These are phyloP conservation scores for Emydoidea blandingii DNA, from an alignment of 2,797 vertebrate genomes.

Conservation along the genomic window DNA sequence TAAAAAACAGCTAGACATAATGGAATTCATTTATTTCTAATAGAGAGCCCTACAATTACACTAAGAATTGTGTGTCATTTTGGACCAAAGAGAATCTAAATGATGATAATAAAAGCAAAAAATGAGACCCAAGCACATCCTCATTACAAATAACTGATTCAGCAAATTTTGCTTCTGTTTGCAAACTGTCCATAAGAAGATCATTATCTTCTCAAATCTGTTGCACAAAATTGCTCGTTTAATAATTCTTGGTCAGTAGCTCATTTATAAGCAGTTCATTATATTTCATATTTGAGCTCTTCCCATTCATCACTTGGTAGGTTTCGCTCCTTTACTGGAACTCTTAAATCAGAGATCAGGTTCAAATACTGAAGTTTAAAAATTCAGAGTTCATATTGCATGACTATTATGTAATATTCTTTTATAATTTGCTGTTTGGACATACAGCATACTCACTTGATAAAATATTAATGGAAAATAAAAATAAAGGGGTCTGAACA, in stretches of 20 bases:
- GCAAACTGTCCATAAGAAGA: background rate
- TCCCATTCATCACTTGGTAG: too few relatives aligned
- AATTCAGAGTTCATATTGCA: background rate
- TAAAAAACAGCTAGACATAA: background rate
- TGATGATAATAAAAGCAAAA: background rate
- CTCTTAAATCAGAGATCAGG: background rate
- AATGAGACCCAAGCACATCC: background rate
- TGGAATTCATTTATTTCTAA: background rate
- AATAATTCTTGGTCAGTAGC: background rate
- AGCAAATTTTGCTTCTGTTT: background rate
- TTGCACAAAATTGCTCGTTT: background rate
- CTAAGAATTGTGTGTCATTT: background rate
- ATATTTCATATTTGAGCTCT: too few relatives aligned
- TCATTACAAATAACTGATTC: background rate
- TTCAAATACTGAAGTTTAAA: background rate
- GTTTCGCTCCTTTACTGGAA: too few relatives aligned
- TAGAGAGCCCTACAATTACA: fast-evolving
- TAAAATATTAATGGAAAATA: background rate
- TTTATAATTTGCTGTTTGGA: background rate
- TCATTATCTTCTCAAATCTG: background rate
- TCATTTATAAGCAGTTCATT: too few relatives aligned
- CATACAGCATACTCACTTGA: background rate
- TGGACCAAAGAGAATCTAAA: background rate
- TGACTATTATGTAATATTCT: background rate
- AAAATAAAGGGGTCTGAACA: background rate